Conservation (phyloP, 2,888 invertebrate species). For the Alloplasta piceator region DNA sequence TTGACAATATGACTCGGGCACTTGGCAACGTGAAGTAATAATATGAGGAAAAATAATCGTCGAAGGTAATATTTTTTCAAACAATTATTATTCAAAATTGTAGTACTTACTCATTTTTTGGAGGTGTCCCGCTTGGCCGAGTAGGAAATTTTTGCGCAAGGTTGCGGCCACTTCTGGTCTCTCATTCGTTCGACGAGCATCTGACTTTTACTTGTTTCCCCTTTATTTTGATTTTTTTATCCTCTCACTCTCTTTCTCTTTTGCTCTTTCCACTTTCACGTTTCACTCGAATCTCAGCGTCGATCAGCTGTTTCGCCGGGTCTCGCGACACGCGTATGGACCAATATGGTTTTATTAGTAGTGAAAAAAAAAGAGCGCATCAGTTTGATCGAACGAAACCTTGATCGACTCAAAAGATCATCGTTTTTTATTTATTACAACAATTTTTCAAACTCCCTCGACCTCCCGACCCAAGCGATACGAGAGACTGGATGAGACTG, state of each 20-base stretch:
- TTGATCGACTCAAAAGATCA: background rate
- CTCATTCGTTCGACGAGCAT: slow-evolving; percentile 60
- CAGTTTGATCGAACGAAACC: background rate
- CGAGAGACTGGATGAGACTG: slow-evolving; percentile 20
- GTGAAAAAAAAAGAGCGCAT: background rate
- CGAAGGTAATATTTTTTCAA: background rate
- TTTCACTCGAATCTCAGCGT: slow-evolving; percentile 37
- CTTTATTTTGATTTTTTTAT: too few relatives aligned
- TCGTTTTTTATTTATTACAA: background rate
- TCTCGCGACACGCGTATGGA: background rate
- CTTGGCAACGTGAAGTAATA: too few relatives aligned
- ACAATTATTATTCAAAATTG: background rate
- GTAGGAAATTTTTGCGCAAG: slow-evolving; percentile 40
- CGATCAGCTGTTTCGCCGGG: slow-evolving; percentile 63
- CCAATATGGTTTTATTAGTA: background rate
- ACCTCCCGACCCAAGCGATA: background rate
- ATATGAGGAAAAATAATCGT: too few relatives aligned
- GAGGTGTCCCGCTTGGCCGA: slow-evolving; percentile 26
- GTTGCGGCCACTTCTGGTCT: slow-evolving; percentile 50
- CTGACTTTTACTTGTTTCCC: slow-evolving; percentile 57
- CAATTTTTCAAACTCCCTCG: background rate
- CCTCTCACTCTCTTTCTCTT: too few relatives aligned
- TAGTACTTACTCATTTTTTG: slow-evolving; percentile 56
- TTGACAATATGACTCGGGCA: too few relatives aligned
- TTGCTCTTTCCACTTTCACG: slow-evolving; percentile 54